These are phyloP conservation scores for Pogonus chalceus DNA, from an alignment of 1,140 invertebrate species.

Conservation along the genomic window DNA sequence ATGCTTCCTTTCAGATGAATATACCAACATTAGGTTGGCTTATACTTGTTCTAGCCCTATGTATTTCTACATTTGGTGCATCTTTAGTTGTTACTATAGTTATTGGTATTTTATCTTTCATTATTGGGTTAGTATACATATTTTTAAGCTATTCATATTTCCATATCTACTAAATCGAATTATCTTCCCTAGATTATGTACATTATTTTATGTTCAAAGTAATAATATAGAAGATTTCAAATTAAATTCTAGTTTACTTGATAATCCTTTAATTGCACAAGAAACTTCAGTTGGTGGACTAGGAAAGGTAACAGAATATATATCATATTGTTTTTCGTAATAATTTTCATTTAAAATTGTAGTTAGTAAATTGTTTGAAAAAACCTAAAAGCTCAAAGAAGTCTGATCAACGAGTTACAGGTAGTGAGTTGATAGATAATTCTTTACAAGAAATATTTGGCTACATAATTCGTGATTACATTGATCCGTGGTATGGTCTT, in stretches of 20 bases:
- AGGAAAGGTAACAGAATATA: conserved; percentile 18
- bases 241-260: conserved; percentile 27
- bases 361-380: conserved; percentile 20
- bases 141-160: conserved; percentile 9
- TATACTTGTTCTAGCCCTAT: conserved; percentile 24
- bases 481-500: conserved; percentile 60
- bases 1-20: conserved; percentile 15
- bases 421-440: conserved; percentile 34
- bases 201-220: conserved; percentile 28
- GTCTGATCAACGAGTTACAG: conserved; percentile 31
- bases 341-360: conserved; percentile 8
- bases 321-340: conserved; percentile 4
- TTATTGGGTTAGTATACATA: conserved; percentile 24
- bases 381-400: conserved; percentile 29
- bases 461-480: conserved; percentile 65
- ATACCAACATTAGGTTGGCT: conserved; percentile 23
- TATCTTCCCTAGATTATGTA: conserved; percentile 23
- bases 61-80: conserved; percentile 25
- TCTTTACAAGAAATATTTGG: conserved; percentile 43
- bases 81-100: conserved; percentile 23
- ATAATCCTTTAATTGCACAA: conserved; percentile 28
- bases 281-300: conserved; percentile 27
- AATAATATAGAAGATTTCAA: conserved; percentile 24
- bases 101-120: conserved; percentile 23
- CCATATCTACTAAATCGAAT: conserved; percentile 10